Evolutionary conservation across 2,888 invertebrate genomes (phyloP).

Genomic region (Seira sanloemensis): DNA sequence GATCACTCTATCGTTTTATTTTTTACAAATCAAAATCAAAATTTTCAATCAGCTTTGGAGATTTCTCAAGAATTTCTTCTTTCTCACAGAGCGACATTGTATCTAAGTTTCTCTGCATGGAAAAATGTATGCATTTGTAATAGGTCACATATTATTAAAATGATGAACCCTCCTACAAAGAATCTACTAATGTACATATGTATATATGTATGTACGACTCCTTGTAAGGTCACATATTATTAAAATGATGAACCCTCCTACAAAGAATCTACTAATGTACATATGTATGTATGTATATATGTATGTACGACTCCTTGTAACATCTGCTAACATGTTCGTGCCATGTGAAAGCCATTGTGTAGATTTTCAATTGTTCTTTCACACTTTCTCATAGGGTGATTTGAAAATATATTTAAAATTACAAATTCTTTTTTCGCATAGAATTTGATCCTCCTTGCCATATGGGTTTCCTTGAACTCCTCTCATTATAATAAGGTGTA

Average conservation of each 20-base stretch:
- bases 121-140: neutral
- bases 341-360: too few species aligned
- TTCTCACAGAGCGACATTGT: neutral
- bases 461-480: neutral
- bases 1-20: neutral
- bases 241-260: neutral
- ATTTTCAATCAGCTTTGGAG: conserved; percentile 1
- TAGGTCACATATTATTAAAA: conserved; percentile 4
- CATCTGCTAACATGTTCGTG: too few species aligned
- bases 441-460: neutral
- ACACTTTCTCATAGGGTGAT: too few species aligned
- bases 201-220: neutral
- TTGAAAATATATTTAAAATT: too few species aligned
- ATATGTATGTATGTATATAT: too few species aligned
- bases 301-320: too few species aligned
- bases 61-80: neutral
- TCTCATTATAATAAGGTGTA: neutral
- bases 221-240: neutral
- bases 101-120: too few species aligned
- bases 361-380: too few species aligned
- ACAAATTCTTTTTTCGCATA: neutral
- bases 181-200: too few species aligned
- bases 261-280: too few species aligned
- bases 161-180: neutral
- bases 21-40: neutral